Evolutionary conservation across 37 sponge, comb jelly and placozoan species (phyloP).

Genomic region (Geodia barretti): DNA sequence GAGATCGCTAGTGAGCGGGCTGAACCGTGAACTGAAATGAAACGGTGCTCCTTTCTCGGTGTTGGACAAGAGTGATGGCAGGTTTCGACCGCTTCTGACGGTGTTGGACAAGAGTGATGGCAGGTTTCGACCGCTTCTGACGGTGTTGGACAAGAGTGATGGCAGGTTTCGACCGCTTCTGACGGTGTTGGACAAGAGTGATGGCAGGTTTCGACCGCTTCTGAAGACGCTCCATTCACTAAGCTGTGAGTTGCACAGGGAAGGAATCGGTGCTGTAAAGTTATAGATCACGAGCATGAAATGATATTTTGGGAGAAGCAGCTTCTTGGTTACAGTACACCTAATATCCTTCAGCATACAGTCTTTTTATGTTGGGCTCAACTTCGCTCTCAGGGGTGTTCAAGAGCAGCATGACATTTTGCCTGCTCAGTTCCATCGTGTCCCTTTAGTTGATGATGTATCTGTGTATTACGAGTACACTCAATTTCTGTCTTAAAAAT

Average conservation of each 20-base stretch:
- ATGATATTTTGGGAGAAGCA: constrained; percentile 11
- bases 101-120: constrained; percentile 7
- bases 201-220: not conserved
- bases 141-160: constrained; percentile 6
- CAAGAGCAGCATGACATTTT: constrained; percentile 19
- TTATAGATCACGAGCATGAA: not conserved
- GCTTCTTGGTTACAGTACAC: constrained; percentile 8
- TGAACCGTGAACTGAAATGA: constrained; percentile 6
- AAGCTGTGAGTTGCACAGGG: constrained; percentile 6
- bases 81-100: not conserved
- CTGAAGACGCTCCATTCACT: constrained; percentile 4
- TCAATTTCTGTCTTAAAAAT: constrained; percentile 6
- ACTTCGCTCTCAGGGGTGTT: constrained; percentile 14
- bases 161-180: not conserved
- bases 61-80: constrained; percentile 1
- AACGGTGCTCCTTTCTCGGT: constrained; percentile 23
- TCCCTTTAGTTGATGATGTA: not conserved
- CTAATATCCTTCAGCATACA: constrained; percentile 14
- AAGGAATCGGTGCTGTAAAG: constrained; percentile 19
- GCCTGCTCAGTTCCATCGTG: not conserved
- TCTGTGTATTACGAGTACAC: constrained; percentile 6
- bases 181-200: constrained; percentile 1
- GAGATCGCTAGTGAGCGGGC: not conserved
- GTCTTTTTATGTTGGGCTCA: constrained; percentile 32
- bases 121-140: not conserved